Evolutionary conservation across 2,888 invertebrate genomes (phyloP), one percentile per base, ranked within the genome.

Genomic region (Melanophora roralis): DNA sequence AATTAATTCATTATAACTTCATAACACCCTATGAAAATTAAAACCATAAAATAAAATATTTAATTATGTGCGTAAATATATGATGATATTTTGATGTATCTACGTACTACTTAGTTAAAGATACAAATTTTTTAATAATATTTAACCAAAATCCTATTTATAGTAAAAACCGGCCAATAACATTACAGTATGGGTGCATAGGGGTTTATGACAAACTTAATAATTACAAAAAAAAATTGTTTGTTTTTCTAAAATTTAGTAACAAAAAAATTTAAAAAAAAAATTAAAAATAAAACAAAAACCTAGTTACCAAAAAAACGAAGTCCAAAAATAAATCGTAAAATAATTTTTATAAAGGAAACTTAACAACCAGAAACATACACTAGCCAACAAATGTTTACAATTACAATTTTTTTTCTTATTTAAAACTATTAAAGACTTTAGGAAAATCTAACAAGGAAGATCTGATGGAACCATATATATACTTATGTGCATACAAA

Each of bases 21-120:
- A 73, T 67, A 67, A 72, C 80, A 80, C 80, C 80, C 65, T 80
- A 76, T n/a, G n/a, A n/a, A 40, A 68, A 34, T 40, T 47, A 68
- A 68, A 12, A 32, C 19, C 40, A 53, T 38, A 43, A 53, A 62
- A 55, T n/a, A 75, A 74, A 62, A 21, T n/a, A n/a, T n/a, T n/a
- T n/a, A n/a, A n/a, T n/a, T n/a, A n/a, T n/a, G n/a, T n/a, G n/a
- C n/a, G n/a, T n/a, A n/a, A n/a, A n/a, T n/a, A n/a, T n/a, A n/a
- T n/a, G n/a, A n/a, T n/a, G n/a, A n/a, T n/a, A n/a, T n/a, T n/a
- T n/a, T n/a, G n/a, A n/a, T n/a, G n/a, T n/a, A n/a, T n/a, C n/a
- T n/a, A n/a, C n/a, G n/a, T n/a, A n/a, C n/a, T n/a, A n/a, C n/a
- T n/a, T n/a, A n/a, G n/a, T n/a, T n/a, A n/a, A n/a, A n/a, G n/a